A percentile compares a stretch with the other conserved stretches of the same genome.
Evolutionary conservation across 2,797 vertebrate species (phyloP).

Genomic region (Neopelma chrysocephalum): DNA sequence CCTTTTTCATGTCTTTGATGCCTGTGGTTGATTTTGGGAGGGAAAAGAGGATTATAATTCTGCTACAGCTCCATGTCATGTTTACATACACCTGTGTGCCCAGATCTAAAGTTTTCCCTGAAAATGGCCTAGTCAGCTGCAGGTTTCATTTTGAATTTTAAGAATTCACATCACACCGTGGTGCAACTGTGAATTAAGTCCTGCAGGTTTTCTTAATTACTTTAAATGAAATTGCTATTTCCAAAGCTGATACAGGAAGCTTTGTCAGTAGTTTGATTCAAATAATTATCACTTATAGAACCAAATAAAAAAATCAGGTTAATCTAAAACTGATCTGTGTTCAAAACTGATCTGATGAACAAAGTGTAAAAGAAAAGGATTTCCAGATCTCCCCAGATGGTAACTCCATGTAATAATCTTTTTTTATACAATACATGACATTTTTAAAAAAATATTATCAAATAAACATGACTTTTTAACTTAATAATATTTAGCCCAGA

Average conservation of each 20-base stretch:
- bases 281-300: not conserved
- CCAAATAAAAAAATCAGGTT: not conserved
- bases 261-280: not conserved
- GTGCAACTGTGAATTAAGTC: not conserved
- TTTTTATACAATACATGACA: not conserved
- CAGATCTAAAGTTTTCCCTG: not conserved
- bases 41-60: not conserved
- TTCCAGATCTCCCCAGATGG: not conserved
- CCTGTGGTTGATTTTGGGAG: not conserved
- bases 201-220: not conserved
- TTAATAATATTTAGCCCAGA: conserved; percentile 52
- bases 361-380: not conserved
- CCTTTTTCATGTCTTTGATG: not conserved
- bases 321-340: not conserved
- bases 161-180: not conserved
- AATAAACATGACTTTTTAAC: conserved; percentile 46
- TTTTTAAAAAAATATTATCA: not conserved
- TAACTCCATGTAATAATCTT: not conserved
- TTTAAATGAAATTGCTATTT: not conserved
- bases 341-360: not conserved
- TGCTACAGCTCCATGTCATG: not conserved
- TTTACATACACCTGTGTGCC: not conserved
- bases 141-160: not conserved
- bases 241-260: not conserved
- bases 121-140: not conserved